A percentile compares a stretch with the other conserved stretches of the same genome.
Evolutionary conservation across 2,888 invertebrate genomes (phyloP).

Genomic region (Nemurella pictetii): DNA sequence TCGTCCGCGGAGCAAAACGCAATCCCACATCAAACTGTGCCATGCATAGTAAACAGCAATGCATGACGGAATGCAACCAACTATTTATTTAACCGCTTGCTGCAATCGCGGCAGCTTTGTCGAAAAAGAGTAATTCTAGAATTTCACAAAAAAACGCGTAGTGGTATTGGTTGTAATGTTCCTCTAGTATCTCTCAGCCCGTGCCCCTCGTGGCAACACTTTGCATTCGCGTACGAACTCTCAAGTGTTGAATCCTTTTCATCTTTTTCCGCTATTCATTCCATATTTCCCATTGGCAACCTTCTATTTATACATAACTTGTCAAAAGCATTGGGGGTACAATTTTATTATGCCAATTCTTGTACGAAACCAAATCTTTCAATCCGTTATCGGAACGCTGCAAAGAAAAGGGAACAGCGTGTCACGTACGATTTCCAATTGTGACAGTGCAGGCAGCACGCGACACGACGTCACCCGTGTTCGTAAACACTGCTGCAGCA

Average conservation of each 20-base stretch:
- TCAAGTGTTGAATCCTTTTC: conserved; percentile 4
- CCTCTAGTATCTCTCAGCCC: not conserved
- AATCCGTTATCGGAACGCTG: conserved; percentile 5
- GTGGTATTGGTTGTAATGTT: not conserved
- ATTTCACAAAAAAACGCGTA: not conserved
- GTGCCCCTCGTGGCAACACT: not conserved
- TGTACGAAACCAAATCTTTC: conserved; percentile 23
- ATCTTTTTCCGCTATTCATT: not conserved
- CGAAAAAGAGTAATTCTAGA: not conserved
- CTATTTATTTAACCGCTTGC: not conserved
- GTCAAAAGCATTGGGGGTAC: conserved; percentile 4
- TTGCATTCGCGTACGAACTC: conserved; percentile 4
- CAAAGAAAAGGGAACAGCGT: not conserved
- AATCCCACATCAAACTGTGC: not conserved
- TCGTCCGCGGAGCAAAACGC: not conserved
- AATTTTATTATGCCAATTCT: conserved; percentile 18
- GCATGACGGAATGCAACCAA: not conserved
- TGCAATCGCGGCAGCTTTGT: not conserved
- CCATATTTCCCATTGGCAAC: conserved; percentile 12
- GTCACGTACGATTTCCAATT: not conserved
- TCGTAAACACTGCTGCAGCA: too few species aligned
- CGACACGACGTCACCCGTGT: too few species aligned
- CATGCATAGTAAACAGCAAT: not conserved
- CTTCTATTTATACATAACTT: conserved; percentile 22
- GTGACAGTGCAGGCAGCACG: not conserved